Base-by-base conservation (phyloP, 2,113 vertebrate species). In the Corythornis madagascariensis region DNA sequence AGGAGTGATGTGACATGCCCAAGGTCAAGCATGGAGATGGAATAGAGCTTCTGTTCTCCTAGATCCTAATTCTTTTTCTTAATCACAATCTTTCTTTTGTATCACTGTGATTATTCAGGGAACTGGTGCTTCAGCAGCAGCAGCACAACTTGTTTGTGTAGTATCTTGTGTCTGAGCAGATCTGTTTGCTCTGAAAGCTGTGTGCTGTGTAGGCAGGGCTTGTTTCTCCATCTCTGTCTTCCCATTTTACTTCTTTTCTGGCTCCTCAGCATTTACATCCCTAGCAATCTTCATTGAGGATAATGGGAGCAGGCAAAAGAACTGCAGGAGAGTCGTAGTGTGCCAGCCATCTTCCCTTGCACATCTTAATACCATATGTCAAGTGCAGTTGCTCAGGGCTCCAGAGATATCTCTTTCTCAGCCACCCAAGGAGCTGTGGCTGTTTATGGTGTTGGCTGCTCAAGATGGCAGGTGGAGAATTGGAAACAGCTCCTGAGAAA, bases 301-400 rank as follows among this genome's bases (percentile, higher is more conserved):
- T 95, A 91, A 95, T 95, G 83, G 90, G 92, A 96, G 80, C 86
- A 83, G 88, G 96, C 90, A 92, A 94, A 95, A 86, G 93, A 91
- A 94, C 94, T 85, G 76, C 94, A 83, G 90, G 94, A 95, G 94
- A 88, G 90, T 91, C 3, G 0, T 88, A 40, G 72, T 86, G 72
- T 95, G 92, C 94, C 90, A 95, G 85, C 94, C 94, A 81, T 81
- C 56, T 95, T 93, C 79, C 53, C 86, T 59, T 90, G 88, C 93
- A 95, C 88, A 25, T 93, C 90, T 96, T 96, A 94, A 96, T 95
- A 90, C 96, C 76, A 60, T 93, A 88, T 93, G 94, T 96, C 96
- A 96, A 95, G 86, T 93, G 57, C 92, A 74, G 92, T 96, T 94
- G 92, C 94, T 93, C 83, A 72, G 86, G 31, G 83, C 88, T 93